Base-by-base conservation (phyloP, 2,113 vertebrate species). In the Cathartes aura region DNA sequence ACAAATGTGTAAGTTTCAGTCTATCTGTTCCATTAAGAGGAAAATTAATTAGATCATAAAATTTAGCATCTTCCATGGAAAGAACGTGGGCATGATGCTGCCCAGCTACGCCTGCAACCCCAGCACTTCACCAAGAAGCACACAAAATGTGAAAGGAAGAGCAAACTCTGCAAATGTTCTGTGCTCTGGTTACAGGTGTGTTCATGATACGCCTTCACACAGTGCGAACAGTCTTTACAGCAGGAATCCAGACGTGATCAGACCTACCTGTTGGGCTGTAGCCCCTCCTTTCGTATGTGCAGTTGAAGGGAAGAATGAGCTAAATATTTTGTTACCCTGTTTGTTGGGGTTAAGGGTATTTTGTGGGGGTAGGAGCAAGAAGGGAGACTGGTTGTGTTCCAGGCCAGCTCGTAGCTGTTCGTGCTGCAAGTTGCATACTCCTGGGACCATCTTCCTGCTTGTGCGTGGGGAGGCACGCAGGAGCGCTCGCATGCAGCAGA, bases 171-270 rank as follows among this genome's bases (percentile, higher is more conserved):
- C 15, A 9, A 2, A 5, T 0, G 8, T 52, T 38, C 48, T 43
- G 36, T 12, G 55, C 36, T 30, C 71, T 11, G 27, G 21, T 22
- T 79, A 3, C 27, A 27, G 38, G 40, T 47, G 24, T 15, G 2
- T 11, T n/a, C 10, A 1, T 3, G 58, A 16, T 16, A 8, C 2
- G 1, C 34, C 20, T 47, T 53, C 34, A 2, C 6, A 8, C 21
- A 5, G 4, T 0, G 13, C 13, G 2, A 16, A 11, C 13, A 1
- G 11, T 11, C 34, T 8, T 16, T 9, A 6, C 7, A 6, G 55
- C n/a, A 48, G 72, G 56, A 36, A 8, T 5, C 21, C 11, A 6
- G 34, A 1, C 0, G 3, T 11, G 24, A 8, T 10, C 42, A 19
- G 47, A 47, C 15, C 34, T 12, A 18, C 32, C 38, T 14, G 7